Evolutionary conservation across 2,797 vertebrate genomes (phyloP).

Genomic region (Hephaestus fuliginosus): DNA sequence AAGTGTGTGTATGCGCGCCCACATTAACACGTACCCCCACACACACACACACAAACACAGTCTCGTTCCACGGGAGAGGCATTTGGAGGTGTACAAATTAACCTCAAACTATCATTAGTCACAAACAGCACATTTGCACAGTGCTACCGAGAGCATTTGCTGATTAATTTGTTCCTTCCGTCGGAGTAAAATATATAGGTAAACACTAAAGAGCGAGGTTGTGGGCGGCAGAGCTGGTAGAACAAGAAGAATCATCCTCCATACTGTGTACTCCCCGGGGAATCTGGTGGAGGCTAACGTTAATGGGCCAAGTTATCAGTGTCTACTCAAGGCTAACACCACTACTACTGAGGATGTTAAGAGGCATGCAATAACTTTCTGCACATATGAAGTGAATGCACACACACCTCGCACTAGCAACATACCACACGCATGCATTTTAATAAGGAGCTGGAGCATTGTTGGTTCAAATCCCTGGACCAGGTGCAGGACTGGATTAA

Average conservation of each 20-base stretch:
- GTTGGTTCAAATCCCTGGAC: not conserved
- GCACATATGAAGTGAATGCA: not conserved
- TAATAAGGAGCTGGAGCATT: not conserved
- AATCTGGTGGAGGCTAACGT: slow-evolving; percentile 45
- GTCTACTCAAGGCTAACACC: slow-evolving; percentile 57
- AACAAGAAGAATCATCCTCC: slow-evolving; percentile 68
- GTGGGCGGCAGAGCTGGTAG: slow-evolving; percentile 54
- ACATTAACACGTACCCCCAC: not conserved
- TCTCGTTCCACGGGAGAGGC: slow-evolving; percentile 59
- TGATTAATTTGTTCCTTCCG: slow-evolving; percentile 76
- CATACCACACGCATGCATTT: not conserved
- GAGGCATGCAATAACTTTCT: not conserved
- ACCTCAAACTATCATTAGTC: slow-evolving; percentile 78
- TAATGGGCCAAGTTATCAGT: slow-evolving; percentile 79
- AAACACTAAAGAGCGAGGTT: slow-evolving; percentile 67
- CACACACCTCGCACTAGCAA: slow-evolving; percentile 8
- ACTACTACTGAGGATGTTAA: slow-evolving; percentile 18
- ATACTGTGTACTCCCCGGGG: slow-evolving; percentile 48
- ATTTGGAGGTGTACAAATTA: slow-evolving; percentile 74
- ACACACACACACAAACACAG: slow-evolving; percentile 36
- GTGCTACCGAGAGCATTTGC: slow-evolving; percentile 51
- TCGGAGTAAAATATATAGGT: slow-evolving; percentile 69
- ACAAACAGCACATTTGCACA: slow-evolving; percentile 66
- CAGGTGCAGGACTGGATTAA: slow-evolving; percentile 30
- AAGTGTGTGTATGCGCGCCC: slow-evolving; percentile 18